Evolutionary conservation across 1,140 invertebrate species (phyloP), one percentile per base, ranked within the genome.

Genomic region (Drosophila obscura): DNA sequence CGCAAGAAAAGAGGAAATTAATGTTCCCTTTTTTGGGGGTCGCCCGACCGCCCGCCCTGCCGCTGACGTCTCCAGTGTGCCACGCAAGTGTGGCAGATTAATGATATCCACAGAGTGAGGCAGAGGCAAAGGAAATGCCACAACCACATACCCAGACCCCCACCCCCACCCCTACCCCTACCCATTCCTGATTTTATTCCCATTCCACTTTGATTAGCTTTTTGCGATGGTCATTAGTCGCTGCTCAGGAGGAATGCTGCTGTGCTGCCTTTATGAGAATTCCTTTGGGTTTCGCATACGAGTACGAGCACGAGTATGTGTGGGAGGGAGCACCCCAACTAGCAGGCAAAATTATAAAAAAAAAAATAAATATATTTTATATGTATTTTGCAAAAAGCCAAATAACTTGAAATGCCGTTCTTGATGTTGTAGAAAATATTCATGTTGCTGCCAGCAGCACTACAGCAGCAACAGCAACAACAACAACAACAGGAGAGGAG

Each of bases 391-490:
- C 58, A 39, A 5, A 50, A 44, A 84, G 81, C 64, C 67, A 80
- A 84, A 85, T 87, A 87, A 76, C 78, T 87, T 15, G 74, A 87
- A 87, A 87, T 87, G 82, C 78, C 83, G 35, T 87, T 87, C 84
- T 88, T 88, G 80, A 87, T 85, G 78, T 68, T 82, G 62, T 82
- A 45, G 78, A 82, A 80, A 87, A 87, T 85, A 74, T 87, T 81
- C 82, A 81, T 75, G 74, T 48, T 65, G 60, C 46, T 66, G 60
- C 49, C 58, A 28, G 46, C 44, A 58, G 57, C 67, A 41, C 48
- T 2, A 2, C 26, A 26, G 24, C 31, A 58, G 8, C 46, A 65
- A 24, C 61, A 26, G 16, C 43, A 50, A 50, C 59, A 31, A 8
- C 28, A 31, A 8, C 31, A 31, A 7, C 28, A 28, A 8, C 28